phyloP scores from a whole-genome alignment of 2,797 vertebrate genomes.

The Bradypodion pumilum region DNA sequence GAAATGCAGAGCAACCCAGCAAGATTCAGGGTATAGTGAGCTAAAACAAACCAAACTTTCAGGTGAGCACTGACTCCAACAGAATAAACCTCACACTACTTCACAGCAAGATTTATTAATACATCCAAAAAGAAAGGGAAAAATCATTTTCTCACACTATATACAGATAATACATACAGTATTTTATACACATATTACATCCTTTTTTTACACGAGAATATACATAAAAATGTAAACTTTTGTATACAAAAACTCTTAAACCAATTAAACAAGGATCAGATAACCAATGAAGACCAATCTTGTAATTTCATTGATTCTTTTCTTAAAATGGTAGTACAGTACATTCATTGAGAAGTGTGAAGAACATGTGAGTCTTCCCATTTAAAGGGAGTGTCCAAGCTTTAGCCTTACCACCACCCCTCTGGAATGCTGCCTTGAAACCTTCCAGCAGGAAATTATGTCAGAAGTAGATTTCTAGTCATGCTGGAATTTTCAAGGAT shows the following conservation, averaged over 20 bases:
- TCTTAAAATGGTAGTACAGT: slow-evolving; percentile 97
- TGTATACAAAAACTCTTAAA: slow-evolving; percentile 99
- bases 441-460: slow-evolving; percentile 45
- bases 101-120: slow-evolving; percentile 99
- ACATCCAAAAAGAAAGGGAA: slow-evolving; percentile 97
- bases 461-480: neutral
- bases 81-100: slow-evolving; percentile 75
- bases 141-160: slow-evolving; percentile 99
- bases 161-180: slow-evolving; percentile 99
- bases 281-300: slow-evolving; percentile 99
- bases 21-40: neutral
- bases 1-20: neutral
- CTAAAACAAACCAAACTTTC: slow-evolving; percentile 43
- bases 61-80: slow-evolving; percentile 42
- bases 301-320: slow-evolving; percentile 92
- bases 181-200: slow-evolving; percentile 99
- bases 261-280: slow-evolving; percentile 98
- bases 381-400: slow-evolving; percentile 80
- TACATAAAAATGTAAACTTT: slow-evolving; percentile 99
- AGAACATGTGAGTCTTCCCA: slow-evolving; percentile 87
- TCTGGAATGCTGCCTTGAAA: slow-evolving; percentile 58
- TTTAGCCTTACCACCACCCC: slow-evolving; percentile 50
- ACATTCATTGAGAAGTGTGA: slow-evolving; percentile 99
- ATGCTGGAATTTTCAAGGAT: neutral
- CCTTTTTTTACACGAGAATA: slow-evolving; percentile 99